phyloP scores from a whole-genome alignment of 2,888 invertebrate species.

The Ochropacha duplaris region DNA sequence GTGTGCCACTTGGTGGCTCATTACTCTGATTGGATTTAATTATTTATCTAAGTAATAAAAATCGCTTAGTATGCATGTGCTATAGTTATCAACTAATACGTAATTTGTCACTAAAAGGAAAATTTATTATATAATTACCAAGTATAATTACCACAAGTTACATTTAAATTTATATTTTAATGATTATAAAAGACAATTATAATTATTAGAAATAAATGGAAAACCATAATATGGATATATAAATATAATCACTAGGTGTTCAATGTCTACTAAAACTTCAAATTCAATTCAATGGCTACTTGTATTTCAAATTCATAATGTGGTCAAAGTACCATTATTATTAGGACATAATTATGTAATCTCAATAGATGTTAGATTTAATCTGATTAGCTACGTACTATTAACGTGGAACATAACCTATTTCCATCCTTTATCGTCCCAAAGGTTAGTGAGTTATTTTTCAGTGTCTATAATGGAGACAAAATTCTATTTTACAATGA shows the following conservation, averaged over 20 bases:
- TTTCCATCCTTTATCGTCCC: conserved; percentile 20
- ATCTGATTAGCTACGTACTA: conserved; percentile 2
- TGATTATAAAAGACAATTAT: not conserved
- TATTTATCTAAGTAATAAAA: not conserved
- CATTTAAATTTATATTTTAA: not conserved
- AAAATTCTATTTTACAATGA: not conserved
- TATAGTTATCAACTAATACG: conserved; percentile 7
- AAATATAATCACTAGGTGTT: not conserved
- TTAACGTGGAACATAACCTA: not conserved
- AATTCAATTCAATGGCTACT: too few relatives aligned
- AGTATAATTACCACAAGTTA: not conserved
- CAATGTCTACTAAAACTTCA: not conserved
- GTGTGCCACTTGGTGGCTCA: not conserved
- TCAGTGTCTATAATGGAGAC: not conserved
- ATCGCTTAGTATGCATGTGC: conserved; percentile 28
- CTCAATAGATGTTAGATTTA: conserved; percentile 1
- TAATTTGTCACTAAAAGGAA: not conserved
- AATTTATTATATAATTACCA: not conserved
- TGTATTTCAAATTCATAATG: not conserved
- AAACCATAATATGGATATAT: too few relatives aligned
- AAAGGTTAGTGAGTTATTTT: conserved; percentile 56
- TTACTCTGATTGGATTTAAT: not conserved
- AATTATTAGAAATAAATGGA: not conserved
- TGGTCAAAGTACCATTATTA: not conserved
- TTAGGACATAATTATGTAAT: conserved; percentile 1